Evolutionary conservation across 2,113 vertebrate genomes (phyloP).

Genomic region (Phodopus roborovskii): DNA sequence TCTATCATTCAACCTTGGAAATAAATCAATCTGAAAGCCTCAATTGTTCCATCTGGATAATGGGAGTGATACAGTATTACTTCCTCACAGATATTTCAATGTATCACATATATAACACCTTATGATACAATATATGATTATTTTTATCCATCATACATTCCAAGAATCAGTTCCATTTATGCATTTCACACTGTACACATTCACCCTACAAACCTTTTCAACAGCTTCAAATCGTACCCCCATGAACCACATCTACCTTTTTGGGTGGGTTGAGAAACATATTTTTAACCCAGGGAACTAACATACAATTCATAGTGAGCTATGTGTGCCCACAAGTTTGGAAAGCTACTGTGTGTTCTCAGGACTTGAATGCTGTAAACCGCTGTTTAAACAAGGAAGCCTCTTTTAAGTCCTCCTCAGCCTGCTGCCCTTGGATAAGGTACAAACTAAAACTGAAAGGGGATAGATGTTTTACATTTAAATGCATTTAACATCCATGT

Average conservation of each 20-base stretch:
- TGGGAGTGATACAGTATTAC: background rate
- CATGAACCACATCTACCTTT: background rate
- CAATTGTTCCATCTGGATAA: conserved; percentile 43
- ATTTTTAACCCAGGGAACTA: conserved; percentile 61
- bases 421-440: conserved; percentile 58
- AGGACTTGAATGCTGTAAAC: conserved; percentile 40
- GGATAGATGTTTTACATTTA: conserved; percentile 80
- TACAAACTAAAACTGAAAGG: conserved; percentile 77
- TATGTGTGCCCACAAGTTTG: conserved; percentile 26
- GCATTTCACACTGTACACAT: conserved; percentile 13
- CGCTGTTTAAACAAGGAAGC: conserved; percentile 66
- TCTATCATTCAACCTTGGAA: conserved; percentile 17
- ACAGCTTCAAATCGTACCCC: conserved; percentile 48
- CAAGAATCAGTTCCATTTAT: background rate
- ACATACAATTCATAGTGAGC: conserved; percentile 1
- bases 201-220: conserved; percentile 33
- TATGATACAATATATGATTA: background rate
- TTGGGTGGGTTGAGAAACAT: conserved; percentile 38
- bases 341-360: conserved; percentile 33
- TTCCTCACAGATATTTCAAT: conserved; percentile 45
- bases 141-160: conserved; percentile 43
- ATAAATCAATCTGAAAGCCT: conserved; percentile 37
- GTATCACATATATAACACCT: background rate
- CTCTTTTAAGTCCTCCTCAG: conserved; percentile 68
- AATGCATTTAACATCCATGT: conserved; percentile 76